A percentile compares a stretch with the other conserved stretches of the same genome.
Conservation (phyloP, 2,888 invertebrate genomes). For the Smittia sp. region DNA sequence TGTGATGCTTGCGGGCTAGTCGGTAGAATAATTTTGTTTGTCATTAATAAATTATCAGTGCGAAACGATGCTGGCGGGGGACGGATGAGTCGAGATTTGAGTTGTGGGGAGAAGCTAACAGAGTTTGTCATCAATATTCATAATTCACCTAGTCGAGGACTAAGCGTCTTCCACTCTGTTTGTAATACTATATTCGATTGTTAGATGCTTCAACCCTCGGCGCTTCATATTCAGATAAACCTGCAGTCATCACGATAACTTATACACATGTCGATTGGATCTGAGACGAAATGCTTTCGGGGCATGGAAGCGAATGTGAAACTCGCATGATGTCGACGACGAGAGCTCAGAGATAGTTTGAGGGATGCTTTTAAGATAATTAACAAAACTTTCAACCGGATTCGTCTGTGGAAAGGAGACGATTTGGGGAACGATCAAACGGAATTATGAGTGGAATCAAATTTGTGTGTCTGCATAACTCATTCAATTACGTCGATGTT, state of each 20-base stretch:
- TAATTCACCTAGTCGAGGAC: background rate
- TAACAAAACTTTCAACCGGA: constrained; percentile 17
- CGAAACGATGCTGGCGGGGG: background rate
- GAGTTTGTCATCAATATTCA: constrained; percentile 13
- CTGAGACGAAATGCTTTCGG: constrained; percentile 5
- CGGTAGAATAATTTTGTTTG: too few species aligned
- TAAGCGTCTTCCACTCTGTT: background rate
- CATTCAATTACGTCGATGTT: background rate
- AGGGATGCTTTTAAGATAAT: constrained; percentile 22
- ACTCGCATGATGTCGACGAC: background rate
- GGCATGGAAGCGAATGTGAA: constrained; percentile 3
- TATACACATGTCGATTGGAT: background rate
- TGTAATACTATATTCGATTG: background rate
- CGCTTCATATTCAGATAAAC: background rate
- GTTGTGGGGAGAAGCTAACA: background rate
- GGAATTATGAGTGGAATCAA: constrained; percentile 14
- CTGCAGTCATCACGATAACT: background rate
- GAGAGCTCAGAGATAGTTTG: background rate
- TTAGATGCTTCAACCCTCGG: background rate
- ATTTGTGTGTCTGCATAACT: constrained; percentile 14
- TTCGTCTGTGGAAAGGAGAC: background rate
- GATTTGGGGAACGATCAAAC: background rate
- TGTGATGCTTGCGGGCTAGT: too few species aligned
- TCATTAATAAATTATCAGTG: constrained; percentile 3
- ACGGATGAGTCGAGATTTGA: background rate